These are phyloP conservation scores for Pseudonaja textilis DNA, from an alignment of 2,113 vertebrate genomes.

Conservation along the genomic window DNA sequence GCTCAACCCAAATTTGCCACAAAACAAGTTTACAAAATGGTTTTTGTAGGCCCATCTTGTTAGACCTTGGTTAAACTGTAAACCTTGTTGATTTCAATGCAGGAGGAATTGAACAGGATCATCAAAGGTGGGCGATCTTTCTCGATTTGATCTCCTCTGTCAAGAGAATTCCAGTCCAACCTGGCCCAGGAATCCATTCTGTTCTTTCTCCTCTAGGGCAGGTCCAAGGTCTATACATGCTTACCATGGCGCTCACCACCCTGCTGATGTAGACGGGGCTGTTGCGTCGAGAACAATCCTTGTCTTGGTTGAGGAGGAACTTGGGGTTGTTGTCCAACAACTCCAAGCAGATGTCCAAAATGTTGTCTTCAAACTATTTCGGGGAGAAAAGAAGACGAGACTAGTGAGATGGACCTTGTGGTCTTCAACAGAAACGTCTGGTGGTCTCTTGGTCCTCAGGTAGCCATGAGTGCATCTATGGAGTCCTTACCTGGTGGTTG, in stretches of 20 bases:
- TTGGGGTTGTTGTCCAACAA: conserved; percentile 85
- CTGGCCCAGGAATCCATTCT: not conserved
- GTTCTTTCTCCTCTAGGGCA: not conserved
- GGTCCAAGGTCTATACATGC: not conserved
- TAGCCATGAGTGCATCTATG: too few relatives aligned
- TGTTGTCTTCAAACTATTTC: conserved; percentile 84
- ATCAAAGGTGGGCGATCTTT: not conserved
- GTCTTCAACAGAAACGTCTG: too few relatives aligned
- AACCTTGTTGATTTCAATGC: not conserved
- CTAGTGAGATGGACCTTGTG: too few relatives aligned
- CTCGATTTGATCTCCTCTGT: not conserved
- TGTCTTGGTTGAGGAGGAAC: conserved; percentile 69
- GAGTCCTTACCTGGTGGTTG: too few relatives aligned
- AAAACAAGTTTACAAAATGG: not conserved
- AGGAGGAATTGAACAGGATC: not conserved
- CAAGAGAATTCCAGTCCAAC: not conserved
- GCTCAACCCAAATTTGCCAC: not conserved
- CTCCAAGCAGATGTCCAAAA: conserved; percentile 79
- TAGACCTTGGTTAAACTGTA: not conserved
- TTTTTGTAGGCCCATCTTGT: not conserved
- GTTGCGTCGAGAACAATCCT: conserved; percentile 75
- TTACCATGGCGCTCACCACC: conserved; percentile 89
- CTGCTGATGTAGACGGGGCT: conserved; percentile 78
- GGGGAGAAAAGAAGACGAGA: too few relatives aligned
- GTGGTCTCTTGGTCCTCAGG: too few relatives aligned